A percentile compares a stretch with the other conserved stretches of the same genome.
Evolutionary conservation across 2,113 vertebrate genomes (phyloP).

Genomic region (Aegotheles bennettii): DNA sequence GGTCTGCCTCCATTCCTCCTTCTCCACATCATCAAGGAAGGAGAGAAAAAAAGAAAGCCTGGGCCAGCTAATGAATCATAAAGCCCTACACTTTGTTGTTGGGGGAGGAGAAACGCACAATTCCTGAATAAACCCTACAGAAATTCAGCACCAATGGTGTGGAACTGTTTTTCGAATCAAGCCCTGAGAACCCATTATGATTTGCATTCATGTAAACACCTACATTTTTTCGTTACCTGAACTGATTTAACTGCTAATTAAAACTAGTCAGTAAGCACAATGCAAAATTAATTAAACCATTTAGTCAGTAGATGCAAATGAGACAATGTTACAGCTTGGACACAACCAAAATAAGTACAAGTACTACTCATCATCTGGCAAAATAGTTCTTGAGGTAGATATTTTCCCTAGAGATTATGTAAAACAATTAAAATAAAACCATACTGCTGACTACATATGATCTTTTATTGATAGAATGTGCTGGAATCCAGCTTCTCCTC

Average conservation of each 20-base stretch:
- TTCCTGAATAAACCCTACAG: slow-evolving; percentile 51
- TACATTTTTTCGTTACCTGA: slow-evolving; percentile 74
- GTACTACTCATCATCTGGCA: slow-evolving; percentile 59
- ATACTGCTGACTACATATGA: slow-evolving; percentile 41
- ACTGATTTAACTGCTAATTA: slow-evolving; percentile 82
- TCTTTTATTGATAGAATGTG: slow-evolving; percentile 56
- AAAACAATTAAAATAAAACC: slow-evolving; percentile 7
- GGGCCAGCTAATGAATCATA: slow-evolving; percentile 33
- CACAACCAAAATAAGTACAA: slow-evolving; percentile 60
- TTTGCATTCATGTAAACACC: slow-evolving; percentile 76
- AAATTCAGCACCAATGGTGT: slow-evolving; percentile 63
- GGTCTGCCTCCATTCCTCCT: background rate
- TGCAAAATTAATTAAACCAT: slow-evolving; percentile 79
- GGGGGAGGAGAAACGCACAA: background rate
- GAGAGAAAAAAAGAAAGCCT: background rate
- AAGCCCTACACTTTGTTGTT: background rate
- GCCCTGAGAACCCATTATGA: slow-evolving; percentile 57
- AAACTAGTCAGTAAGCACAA: slow-evolving; percentile 80
- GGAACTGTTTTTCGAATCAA: slow-evolving; percentile 63
- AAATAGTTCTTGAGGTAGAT: slow-evolving; percentile 54
- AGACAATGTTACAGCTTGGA: slow-evolving; percentile 64
- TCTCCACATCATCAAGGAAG: background rate
- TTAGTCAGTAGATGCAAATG: slow-evolving; percentile 74
- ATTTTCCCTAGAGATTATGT: slow-evolving; percentile 34
- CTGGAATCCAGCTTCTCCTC: slow-evolving; percentile 16